Percentiles rank a stretch among this genome's conserved stretches.
phyloP scores from a whole-genome alignment of 1,140 invertebrate species.

The Hyphantria cunea region DNA sequence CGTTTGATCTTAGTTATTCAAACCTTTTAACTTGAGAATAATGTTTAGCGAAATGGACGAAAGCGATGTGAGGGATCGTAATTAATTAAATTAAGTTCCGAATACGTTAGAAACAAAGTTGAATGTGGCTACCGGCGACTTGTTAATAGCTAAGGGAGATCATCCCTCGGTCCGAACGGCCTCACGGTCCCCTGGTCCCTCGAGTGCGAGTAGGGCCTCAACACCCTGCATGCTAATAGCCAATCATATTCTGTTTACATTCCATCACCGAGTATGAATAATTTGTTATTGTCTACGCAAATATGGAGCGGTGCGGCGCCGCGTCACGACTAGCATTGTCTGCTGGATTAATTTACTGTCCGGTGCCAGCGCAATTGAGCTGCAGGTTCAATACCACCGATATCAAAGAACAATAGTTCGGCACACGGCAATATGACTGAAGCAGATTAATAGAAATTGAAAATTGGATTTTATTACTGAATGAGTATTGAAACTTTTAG shows the following conservation, averaged over 20 bases:
- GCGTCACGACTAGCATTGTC: slow-evolving; percentile 76
- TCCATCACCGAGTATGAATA: slow-evolving; percentile 80
- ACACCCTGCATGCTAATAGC: slow-evolving; percentile 72
- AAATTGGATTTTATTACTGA: slow-evolving; percentile 56
- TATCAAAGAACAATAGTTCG: slow-evolving; percentile 62
- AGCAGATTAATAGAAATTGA: slow-evolving; percentile 41
- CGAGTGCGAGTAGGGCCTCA: slow-evolving; percentile 40
- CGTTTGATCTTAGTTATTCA: slow-evolving; percentile 49
- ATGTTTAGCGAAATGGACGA: slow-evolving; percentile 76
- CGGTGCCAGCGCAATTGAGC: slow-evolving; percentile 49
- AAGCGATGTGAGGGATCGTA: slow-evolving; percentile 56
- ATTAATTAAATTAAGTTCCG: slow-evolving; percentile 80
- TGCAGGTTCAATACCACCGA: slow-evolving; percentile 55
- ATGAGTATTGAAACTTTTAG: slow-evolving; percentile 14
- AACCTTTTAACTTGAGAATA: slow-evolving; percentile 62
- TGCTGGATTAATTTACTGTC: slow-evolving; percentile 71
- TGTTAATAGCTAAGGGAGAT: slow-evolving; percentile 73
- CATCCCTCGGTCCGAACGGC: slow-evolving; percentile 48
- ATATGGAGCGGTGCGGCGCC: slow-evolving; percentile 53
- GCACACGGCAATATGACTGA: slow-evolving; percentile 26
- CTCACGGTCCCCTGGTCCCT: slow-evolving; percentile 45
- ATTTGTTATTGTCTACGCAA: slow-evolving; percentile 80
- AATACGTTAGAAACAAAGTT: slow-evolving; percentile 76
- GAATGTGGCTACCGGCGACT: slow-evolving; percentile 63
- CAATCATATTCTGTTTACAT: slow-evolving; percentile 82